Percentiles rank a stretch among this genome's conserved stretches.
Conservation (phyloP, 64 coral and sea anemone species). For the Montipora efflorescens region DNA sequence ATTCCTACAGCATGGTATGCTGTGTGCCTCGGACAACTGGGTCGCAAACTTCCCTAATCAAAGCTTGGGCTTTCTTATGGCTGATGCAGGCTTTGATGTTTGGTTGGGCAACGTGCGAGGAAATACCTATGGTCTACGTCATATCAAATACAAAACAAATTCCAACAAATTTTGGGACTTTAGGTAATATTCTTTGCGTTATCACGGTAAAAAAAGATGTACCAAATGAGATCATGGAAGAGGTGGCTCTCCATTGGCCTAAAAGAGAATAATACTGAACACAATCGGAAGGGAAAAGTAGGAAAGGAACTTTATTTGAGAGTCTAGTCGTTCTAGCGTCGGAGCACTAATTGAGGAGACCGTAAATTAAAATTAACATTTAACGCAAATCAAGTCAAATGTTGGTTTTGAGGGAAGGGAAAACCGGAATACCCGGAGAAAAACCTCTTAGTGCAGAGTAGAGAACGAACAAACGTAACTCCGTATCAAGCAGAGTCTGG, state of each 20-base stretch:
- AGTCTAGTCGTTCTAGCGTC: too few species aligned
- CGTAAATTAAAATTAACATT: too few species aligned
- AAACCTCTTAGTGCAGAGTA: too few species aligned
- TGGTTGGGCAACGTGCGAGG: slow-evolving; percentile 93
- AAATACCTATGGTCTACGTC: slow-evolving; percentile 75
- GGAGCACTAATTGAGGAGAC: too few species aligned
- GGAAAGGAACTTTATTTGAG: too few species aligned
- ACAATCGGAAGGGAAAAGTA: too few species aligned
- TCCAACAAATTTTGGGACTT: slow-evolving; percentile 94
- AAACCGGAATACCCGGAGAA: too few species aligned
- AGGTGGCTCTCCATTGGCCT: not conserved
- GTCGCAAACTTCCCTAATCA: slow-evolving; percentile 80
- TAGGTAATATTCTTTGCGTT: slow-evolving; percentile 57
- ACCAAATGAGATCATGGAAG: not conserved
- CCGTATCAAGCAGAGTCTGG: too few species aligned
- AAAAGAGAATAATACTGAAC: too few species aligned
- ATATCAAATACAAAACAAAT: slow-evolving; percentile 66
- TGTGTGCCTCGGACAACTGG: slow-evolving; percentile 63
- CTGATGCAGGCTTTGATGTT: slow-evolving; percentile 85
- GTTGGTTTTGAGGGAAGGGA: too few species aligned
- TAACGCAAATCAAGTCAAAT: too few species aligned
- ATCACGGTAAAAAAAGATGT: not conserved
- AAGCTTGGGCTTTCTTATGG: slow-evolving; percentile 84
- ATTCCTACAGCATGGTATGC: slow-evolving; percentile 81
- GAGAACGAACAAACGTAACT: too few species aligned